phyloP scores from a whole-genome alignment of 2,888 invertebrate species.

The Drosophila neotestacea region DNA sequence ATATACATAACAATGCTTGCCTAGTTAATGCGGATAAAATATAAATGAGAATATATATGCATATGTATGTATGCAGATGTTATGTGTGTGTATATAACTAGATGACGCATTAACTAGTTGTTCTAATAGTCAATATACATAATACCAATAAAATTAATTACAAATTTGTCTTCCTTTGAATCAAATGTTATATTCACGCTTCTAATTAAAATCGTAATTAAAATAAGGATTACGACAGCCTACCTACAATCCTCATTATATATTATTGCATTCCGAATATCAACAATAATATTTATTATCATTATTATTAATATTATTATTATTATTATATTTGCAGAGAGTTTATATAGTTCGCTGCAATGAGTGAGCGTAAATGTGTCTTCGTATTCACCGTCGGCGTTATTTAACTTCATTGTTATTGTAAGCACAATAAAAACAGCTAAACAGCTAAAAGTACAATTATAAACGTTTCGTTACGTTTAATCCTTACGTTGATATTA shows the following conservation, averaged over 20 bases:
- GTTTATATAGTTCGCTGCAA: background rate
- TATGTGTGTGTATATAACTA: constrained; percentile 4
- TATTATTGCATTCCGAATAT: constrained; percentile 13
- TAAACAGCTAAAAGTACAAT: constrained; percentile 54
- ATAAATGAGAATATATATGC: background rate
- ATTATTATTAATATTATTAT: background rate
- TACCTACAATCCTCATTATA: constrained; percentile 11
- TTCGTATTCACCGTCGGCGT: background rate
- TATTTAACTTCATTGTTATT: constrained; percentile 33
- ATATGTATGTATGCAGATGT: background rate
- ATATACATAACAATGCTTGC: too few species aligned
- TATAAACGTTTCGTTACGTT: constrained; percentile 33
- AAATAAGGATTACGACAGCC: constrained; percentile 6
- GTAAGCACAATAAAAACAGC: constrained; percentile 69
- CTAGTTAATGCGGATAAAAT: background rate
- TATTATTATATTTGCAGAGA: constrained; percentile 6
- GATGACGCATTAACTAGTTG: constrained; percentile 8
- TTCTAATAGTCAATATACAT: constrained; percentile 15
- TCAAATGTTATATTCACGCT: constrained; percentile 4
- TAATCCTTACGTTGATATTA: constrained; percentile 17
- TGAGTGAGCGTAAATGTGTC: constrained; percentile 10
- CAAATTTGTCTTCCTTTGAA: background rate
- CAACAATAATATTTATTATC: constrained; percentile 13
- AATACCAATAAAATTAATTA: constrained; percentile 13
- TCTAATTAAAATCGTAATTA: constrained; percentile 21